These are phyloP conservation scores for Oreochromis spilurus DNA, from an alignment of 2,113 vertebrate species.

Conservation along the genomic window DNA sequence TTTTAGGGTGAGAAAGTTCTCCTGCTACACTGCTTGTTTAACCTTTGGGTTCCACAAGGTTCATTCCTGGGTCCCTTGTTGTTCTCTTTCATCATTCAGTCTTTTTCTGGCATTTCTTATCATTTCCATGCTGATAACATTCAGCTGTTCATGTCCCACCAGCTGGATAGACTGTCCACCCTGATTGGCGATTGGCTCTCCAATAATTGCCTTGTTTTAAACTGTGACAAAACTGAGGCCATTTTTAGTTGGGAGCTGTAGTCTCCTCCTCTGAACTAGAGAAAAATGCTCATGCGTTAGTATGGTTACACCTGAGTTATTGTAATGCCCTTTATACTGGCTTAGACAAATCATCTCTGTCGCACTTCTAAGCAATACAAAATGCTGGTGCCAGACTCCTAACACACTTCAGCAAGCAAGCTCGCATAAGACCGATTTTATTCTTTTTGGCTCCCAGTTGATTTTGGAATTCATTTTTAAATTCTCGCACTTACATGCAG, in stretches of 20 bases:
- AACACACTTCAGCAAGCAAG: neutral
- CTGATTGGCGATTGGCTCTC: neutral
- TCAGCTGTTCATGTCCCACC: neutral
- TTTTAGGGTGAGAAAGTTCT: neutral
- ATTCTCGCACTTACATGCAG: neutral
- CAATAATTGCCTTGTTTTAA: neutral
- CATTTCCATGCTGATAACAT: neutral
- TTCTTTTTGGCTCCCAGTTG: neutral
- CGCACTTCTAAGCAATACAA: neutral
- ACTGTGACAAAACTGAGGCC: neutral
- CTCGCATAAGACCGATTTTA: neutral
- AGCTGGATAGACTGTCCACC: neutral
- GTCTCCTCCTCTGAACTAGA: neutral
- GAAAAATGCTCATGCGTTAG: neutral
- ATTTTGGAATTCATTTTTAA: neutral
- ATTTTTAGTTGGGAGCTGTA: neutral
- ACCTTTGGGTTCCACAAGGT: neutral
- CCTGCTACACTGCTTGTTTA: neutral
- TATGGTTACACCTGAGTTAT: neutral
- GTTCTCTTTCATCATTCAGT: neutral
- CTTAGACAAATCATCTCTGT: neutral
- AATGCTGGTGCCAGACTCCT: neutral
- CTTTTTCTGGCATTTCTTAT: neutral
- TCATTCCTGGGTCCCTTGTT: neutral
- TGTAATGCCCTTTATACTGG: rapidly evolving